Evolutionary conservation across 2,888 invertebrate species (phyloP), one percentile per base, ranked within the genome.

Genomic region (Meghimatium bilineatum): DNA sequence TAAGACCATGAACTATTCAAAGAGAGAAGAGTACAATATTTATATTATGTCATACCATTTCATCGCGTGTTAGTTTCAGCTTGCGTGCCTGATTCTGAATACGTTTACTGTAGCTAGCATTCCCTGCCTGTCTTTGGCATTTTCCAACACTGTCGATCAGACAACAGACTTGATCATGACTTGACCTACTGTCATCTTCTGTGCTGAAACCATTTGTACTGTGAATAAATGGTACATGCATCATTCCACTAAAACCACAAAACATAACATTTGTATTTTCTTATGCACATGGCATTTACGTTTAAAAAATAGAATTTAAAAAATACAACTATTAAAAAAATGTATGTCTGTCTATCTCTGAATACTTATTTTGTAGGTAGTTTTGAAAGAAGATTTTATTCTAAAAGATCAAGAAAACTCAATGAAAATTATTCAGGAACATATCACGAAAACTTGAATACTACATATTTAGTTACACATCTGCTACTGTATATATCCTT

Each of bases 101-200:
- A 89, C 98, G 96, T 94, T 99, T 98, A 94, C 97, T 98, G 94
- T 98, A 99, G 74, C 97, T 97, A 89, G 99, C 99, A 95, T 97
- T 97, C 87, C 97, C 97, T 89, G 97, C 98, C 83, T 96, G 95
- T 92, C 97, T 96, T 88, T 96, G 95, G 94, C 98, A 99, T 89
- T 97, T 95, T 89, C 96, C 96, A 88, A 96, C 96, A 93, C 97
- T 97, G 84, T 94, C 94, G 91, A 98, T 96, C 90, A 98, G 95
- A 95, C 98, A 98, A 95, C 98, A 98, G 38, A 91, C 88, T 85
- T 92, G 92, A 75, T 90, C 90, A 88, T 91, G 91, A 36, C 90
- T 91, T 34, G 89, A 87, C 80, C 90, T 85, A 81, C 88, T 88
- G 79, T 91, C 91, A 69, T 91, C 92, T 79, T 89, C 89, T 36